Conservation (phyloP, 1,140 invertebrate species). For the Neuroterus valhalla region DNA sequence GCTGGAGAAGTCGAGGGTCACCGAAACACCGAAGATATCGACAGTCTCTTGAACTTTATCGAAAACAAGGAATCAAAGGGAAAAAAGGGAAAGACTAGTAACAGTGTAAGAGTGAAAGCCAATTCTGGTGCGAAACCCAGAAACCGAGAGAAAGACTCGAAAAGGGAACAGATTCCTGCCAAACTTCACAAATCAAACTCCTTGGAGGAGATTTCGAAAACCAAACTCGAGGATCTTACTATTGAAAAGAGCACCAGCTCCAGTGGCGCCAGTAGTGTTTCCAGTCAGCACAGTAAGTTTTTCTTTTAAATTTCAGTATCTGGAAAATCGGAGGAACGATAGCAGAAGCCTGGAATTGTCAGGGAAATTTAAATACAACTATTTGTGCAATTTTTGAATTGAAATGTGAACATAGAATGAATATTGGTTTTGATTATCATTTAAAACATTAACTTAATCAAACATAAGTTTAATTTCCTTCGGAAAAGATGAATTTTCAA, state of each 20-base stretch:
- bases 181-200: constrained; percentile 80
- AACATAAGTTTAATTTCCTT: too few relatives aligned
- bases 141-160: constrained; percentile 68
- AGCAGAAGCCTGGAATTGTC: too few relatives aligned
- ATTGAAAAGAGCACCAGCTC: constrained; percentile 68
- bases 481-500: too few relatives aligned
- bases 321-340: too few relatives aligned
- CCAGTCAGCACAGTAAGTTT: constrained; percentile 67
- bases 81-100: constrained; percentile 68
- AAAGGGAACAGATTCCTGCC: constrained; percentile 70
- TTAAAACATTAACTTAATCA: too few relatives aligned
- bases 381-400: too few relatives aligned
- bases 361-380: too few relatives aligned
- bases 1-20: constrained; percentile 81
- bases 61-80: constrained; percentile 72
- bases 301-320: too few relatives aligned
- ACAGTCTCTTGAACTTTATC: constrained; percentile 75
- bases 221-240: constrained; percentile 81
- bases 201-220: constrained; percentile 82
- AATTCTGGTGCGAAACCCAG: constrained; percentile 67
- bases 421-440: too few relatives aligned
- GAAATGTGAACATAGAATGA: too few relatives aligned
- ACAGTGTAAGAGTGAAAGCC: constrained; percentile 66
- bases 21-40: constrained; percentile 78
- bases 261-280: constrained; percentile 66